These are phyloP conservation scores for Tachina grossa DNA, from an alignment of 2,888 invertebrate genomes.

Conservation along the genomic window DNA sequence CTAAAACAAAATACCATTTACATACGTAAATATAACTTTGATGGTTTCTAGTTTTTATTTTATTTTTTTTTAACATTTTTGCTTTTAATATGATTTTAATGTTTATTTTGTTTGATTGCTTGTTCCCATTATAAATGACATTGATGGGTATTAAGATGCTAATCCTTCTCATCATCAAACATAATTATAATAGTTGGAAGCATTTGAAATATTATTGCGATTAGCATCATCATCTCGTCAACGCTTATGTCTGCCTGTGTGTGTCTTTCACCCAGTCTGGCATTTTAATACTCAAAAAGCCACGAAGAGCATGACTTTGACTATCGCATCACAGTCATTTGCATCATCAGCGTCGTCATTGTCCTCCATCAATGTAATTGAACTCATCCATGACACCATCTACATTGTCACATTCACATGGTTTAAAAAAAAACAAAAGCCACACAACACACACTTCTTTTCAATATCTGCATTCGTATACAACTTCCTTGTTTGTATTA, in stretches of 20 bases:
- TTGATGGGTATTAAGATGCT: conserved; percentile 60
- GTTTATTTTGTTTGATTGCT: conserved; percentile 49
- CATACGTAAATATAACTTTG: conserved; percentile 12
- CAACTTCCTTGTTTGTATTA: neutral
- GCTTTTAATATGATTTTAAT: conserved; percentile 36
- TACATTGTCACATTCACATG: neutral
- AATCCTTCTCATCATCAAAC: conserved; percentile 46
- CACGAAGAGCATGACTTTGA: conserved; percentile 29
- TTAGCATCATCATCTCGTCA: conserved; percentile 22
- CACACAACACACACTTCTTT: neutral
- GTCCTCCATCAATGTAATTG: conserved; percentile 43
- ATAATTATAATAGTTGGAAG: conserved; percentile 34
- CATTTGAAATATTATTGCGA: conserved; percentile 27
- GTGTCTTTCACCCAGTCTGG: neutral
- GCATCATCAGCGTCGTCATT: conserved; percentile 42
- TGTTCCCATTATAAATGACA: conserved; percentile 54
- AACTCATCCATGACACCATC: conserved; percentile 44
- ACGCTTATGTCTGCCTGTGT: conserved; percentile 8
- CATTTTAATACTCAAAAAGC: conserved; percentile 10
- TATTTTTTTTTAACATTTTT: neutral
- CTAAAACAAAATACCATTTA: conserved; percentile 10
- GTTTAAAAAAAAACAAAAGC: neutral
- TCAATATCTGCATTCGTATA: neutral
- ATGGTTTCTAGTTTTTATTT: neutral
- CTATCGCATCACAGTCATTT: conserved; percentile 41